Evolutionary conservation across 2,797 vertebrate genomes (phyloP).

Genomic region (Rachycentron canadum): DNA sequence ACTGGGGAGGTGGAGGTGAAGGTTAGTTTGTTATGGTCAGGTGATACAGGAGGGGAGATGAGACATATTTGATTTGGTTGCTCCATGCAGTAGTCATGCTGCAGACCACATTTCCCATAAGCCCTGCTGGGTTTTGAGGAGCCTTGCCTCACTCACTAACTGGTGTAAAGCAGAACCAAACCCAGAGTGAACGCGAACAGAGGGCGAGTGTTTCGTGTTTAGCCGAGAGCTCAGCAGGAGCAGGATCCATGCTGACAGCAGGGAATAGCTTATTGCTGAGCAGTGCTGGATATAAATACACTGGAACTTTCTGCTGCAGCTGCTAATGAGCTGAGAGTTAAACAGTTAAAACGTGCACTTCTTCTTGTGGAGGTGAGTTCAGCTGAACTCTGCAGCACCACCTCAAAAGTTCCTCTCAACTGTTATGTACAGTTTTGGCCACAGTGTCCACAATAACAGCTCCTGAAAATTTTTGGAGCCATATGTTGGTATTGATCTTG

Average conservation of each 20-base stretch:
- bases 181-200: constrained; percentile 44
- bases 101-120: constrained; percentile 30
- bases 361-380: constrained; percentile 4
- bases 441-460: neutral
- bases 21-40: too few species aligned
- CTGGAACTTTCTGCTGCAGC: constrained; percentile 14
- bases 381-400: neutral
- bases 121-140: constrained; percentile 1
- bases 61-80: too few species aligned
- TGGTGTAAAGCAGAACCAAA: constrained; percentile 28
- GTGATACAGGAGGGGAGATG: too few species aligned
- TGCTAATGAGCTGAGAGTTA: constrained; percentile 39
- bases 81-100: too few species aligned
- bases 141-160: constrained; percentile 1
- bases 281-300: constrained; percentile 58
- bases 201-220: constrained; percentile 40
- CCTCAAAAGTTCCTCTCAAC: constrained; percentile 4
- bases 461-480: neutral
- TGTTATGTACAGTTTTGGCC: neutral
- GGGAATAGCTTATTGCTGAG: constrained; percentile 66
- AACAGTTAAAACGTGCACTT: constrained; percentile 19
- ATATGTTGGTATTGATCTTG: neutral
- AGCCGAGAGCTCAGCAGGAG: constrained; percentile 58
- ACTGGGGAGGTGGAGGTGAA: too few species aligned
- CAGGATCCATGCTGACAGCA: constrained; percentile 58